Evolutionary conservation across 2,797 vertebrate genomes (phyloP).

Genomic region (Kryptopterus vitreolus): DNA sequence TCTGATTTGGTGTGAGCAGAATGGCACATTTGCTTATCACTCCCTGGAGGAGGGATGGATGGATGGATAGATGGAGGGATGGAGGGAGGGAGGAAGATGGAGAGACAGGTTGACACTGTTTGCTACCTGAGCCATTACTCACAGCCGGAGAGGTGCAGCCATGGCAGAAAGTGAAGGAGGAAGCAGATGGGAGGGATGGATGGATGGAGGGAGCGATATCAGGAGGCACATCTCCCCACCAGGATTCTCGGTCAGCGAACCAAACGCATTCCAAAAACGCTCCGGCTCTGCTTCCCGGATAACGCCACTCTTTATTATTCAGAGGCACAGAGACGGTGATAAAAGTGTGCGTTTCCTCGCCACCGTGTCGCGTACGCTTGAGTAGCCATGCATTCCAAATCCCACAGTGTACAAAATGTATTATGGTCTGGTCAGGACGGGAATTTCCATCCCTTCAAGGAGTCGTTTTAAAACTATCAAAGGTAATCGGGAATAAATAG

Average conservation of each 20-base stretch:
- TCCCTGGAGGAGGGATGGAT: conserved; percentile 36
- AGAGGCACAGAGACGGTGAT: conserved; percentile 46
- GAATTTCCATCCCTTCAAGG: background rate
- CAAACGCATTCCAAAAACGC: conserved; percentile 39
- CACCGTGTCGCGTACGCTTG: conserved; percentile 45
- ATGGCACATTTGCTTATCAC: conserved; percentile 51
- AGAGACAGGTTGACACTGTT: conserved; percentile 55
- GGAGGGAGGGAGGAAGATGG: conserved; percentile 45
- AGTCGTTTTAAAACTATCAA: conserved; percentile 17
- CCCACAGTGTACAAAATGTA: conserved; percentile 41
- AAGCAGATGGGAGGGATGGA: conserved; percentile 31
- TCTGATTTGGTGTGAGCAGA: conserved; percentile 49
- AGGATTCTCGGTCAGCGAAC: conserved; percentile 38
- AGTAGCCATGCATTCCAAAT: conserved; percentile 40
- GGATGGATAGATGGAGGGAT: conserved; percentile 8
- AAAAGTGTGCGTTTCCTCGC: conserved; percentile 42
- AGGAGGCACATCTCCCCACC: conserved; percentile 41
- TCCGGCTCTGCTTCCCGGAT: conserved; percentile 47
- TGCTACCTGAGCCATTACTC: conserved; percentile 51
- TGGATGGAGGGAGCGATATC: conserved; percentile 41
- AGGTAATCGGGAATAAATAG: conserved; percentile 22
- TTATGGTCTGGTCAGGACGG: conserved; percentile 10
- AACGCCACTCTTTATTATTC: conserved; percentile 56
- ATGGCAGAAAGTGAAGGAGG: conserved; percentile 36
- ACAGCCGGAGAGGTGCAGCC: conserved; percentile 45